These are phyloP conservation scores for Gorsachius magnificus DNA, from an alignment of 2,797 vertebrate species.

Conservation along the genomic window DNA sequence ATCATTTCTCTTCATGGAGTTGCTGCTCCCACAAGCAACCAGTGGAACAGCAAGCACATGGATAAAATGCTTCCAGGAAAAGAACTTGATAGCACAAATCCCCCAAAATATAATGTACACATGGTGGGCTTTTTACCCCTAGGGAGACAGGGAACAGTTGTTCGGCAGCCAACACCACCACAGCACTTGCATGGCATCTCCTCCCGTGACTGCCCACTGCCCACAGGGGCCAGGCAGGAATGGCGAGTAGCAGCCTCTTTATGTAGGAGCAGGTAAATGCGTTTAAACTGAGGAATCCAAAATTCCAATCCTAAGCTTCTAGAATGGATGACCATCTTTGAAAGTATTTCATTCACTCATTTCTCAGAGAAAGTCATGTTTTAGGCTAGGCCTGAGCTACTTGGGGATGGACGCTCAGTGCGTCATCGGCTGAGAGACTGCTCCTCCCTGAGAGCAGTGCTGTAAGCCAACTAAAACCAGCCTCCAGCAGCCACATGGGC, in stretches of 20 bases:
- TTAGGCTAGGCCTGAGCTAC: neutral
- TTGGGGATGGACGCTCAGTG: neutral
- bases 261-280: neutral
- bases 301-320: neutral
- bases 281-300: neutral
- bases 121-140: neutral
- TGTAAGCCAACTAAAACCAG: neutral
- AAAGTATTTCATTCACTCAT: neutral
- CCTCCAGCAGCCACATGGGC: neutral
- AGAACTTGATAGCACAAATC: neutral
- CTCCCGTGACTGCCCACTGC: fast-evolving
- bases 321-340: neutral
- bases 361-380: neutral
- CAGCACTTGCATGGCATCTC: neutral
- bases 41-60: neutral
- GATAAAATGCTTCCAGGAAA: neutral
- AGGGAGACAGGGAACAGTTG: neutral
- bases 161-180: neutral
- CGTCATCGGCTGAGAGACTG: neutral
- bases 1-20: neutral
- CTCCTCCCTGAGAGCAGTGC: neutral
- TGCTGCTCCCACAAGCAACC: neutral
- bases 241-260: neutral
- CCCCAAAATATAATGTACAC: neutral
- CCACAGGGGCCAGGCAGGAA: neutral